Percentiles rank a stretch among this genome's conserved stretches.
Evolutionary conservation across 2,113 vertebrate genomes (phyloP).

Genomic region (Phaethornis superciliosus): DNA sequence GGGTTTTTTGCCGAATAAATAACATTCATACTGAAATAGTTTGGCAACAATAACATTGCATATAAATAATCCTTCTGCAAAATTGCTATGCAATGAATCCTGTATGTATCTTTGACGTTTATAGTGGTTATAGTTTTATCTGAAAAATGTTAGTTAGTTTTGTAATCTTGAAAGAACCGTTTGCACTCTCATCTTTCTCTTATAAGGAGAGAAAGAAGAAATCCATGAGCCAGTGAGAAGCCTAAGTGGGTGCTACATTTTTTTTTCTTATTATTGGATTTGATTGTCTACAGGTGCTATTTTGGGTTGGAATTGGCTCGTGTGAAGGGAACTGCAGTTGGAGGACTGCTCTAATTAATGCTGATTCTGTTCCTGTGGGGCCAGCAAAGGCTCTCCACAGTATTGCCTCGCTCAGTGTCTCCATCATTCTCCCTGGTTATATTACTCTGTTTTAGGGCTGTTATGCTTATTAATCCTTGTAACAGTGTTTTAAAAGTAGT

Average conservation of each 20-base stretch:
- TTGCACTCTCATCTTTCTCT: not conserved
- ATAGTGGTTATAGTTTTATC: not conserved
- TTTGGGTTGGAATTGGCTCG: not conserved
- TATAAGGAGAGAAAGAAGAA: not conserved
- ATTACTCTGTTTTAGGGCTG: not conserved
- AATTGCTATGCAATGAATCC: not conserved
- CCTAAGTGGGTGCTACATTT: no score
- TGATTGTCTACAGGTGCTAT: not conserved
- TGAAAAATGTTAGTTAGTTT: not conserved
- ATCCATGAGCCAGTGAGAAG: not conserved
- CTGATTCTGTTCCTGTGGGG: not conserved
- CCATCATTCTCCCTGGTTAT: not conserved
- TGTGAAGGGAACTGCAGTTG: not conserved
- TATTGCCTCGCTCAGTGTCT: rapidly evolving
- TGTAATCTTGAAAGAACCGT: not conserved
- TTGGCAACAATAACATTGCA: not conserved
- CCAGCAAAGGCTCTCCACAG: not conserved
- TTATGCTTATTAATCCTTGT: not conserved
- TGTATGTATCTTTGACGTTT: not conserved
- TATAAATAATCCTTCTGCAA: not conserved
- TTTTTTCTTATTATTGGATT: not conserved
- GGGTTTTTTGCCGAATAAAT: not conserved
- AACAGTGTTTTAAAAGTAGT: not conserved
- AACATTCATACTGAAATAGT: not conserved
- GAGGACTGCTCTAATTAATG: not conserved